Evolutionary conservation across 2,888 invertebrate genomes (phyloP).

Genomic region (Drosophila seclusa): DNA sequence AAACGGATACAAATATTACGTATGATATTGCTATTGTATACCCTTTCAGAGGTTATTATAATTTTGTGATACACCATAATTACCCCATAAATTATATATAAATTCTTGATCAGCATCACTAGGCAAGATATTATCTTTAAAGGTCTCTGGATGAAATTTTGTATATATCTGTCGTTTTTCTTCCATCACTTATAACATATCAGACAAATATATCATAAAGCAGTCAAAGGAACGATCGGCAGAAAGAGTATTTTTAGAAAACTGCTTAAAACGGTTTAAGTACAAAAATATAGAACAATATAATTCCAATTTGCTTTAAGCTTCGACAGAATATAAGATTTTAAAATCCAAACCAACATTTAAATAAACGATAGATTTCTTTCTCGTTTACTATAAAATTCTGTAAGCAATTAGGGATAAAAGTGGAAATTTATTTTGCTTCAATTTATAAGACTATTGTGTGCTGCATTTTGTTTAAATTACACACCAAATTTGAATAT

Average conservation of each 20-base stretch:
- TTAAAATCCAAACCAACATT: background rate
- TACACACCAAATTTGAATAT: background rate
- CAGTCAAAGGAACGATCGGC: background rate
- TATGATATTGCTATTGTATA: background rate
- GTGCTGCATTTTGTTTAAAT: too few species aligned
- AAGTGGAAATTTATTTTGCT: background rate
- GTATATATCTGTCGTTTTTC: background rate
- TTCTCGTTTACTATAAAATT: background rate
- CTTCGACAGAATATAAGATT: background rate
- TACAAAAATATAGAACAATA: background rate
- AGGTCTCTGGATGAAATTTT: background rate
- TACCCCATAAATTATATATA: background rate
- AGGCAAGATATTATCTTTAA: accelerated
- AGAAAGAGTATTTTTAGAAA: background rate
- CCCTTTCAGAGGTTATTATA: background rate
- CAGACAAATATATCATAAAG: background rate
- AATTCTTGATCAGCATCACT: background rate
- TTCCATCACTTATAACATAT: background rate
- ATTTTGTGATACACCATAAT: background rate
- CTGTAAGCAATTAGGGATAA: background rate
- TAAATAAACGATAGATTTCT: background rate
- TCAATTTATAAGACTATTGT: background rate
- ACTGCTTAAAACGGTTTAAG: background rate
- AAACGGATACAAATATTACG: background rate
- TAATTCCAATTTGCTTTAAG: background rate